phyloP scores from a whole-genome alignment of 2,888 invertebrate genomes.

The Melanargia galathea region DNA sequence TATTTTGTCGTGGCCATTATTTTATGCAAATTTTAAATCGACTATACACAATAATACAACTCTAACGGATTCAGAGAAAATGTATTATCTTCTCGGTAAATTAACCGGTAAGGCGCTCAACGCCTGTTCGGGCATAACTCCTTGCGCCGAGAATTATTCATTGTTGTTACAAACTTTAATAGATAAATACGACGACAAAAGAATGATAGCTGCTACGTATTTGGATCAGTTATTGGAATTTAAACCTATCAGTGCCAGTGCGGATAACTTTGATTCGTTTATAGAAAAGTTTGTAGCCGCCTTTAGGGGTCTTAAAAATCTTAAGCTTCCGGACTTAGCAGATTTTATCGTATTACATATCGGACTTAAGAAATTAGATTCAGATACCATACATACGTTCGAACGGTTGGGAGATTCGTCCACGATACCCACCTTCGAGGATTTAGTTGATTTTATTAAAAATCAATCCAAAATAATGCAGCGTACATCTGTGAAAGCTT shows the following conservation, averaged over 20 bases:
- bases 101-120: too few relatives aligned
- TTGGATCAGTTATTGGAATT: conserved; percentile 31
- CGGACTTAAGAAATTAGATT: conserved; percentile 32
- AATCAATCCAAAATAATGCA: too few relatives aligned
- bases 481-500: too few relatives aligned
- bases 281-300: conserved; percentile 16
- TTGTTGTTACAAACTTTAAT: too few relatives aligned
- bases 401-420: conserved; percentile 15
- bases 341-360: conserved; percentile 36
- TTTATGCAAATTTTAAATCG: not conserved
- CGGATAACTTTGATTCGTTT: conserved; percentile 5
- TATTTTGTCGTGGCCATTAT: not conserved
- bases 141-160: too few relatives aligned
- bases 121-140: too few relatives aligned
- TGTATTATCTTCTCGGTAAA: too few relatives aligned
- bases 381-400: conserved; percentile 29
- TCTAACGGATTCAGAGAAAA: too few relatives aligned
- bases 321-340: conserved; percentile 27
- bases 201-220: conserved; percentile 19
- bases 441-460: not conserved
- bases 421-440: not conserved
- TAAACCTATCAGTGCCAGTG: conserved; percentile 10
- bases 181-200: too few relatives aligned
- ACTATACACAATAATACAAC: too few relatives aligned
- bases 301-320: too few relatives aligned